Base-by-base conservation (phyloP, 1,140 invertebrate genomes). In the Stegodyphus dumicola region DNA sequence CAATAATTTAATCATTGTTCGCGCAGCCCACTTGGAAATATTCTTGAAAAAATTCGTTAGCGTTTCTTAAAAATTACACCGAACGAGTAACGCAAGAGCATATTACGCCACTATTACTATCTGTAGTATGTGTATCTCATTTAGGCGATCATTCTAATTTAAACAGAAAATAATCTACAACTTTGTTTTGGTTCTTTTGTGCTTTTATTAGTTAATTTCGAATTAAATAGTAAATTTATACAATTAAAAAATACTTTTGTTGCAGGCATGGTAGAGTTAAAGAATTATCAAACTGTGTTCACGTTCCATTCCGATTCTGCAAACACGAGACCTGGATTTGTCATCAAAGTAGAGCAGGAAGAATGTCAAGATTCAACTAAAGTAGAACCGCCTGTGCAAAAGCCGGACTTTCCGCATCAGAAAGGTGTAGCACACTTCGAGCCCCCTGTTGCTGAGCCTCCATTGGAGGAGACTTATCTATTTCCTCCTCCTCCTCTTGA, bases 291-390 rank as follows among this genome's bases (percentile, higher is more conserved):
- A 51, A 86, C 84, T 0, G 78, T 85, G 48, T 73, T 89, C 15
- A 86, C 78, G 69, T 89, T 89, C 56, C 87, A 86, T 33, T 87
- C 88, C 11, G 88, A 89, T 86, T 69, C 80, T 0, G 81, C 84
- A 10, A 75, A 86, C 11, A 78, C 86, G 0, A 70, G 86, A 52
- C 75, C 85, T 1, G 89, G 89, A 52, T 89, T 89, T 53, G 64
- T 86, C 11, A 86, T 89, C 33, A 67, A 81, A 74, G 88, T 87
- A 9, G 79, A 88, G 48, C 89, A 89, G 53, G 70, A 89, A 2
- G 88, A 89, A 53, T 89, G 89, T 70, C 70, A 64, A 15, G 70
- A 65, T n/a, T 15, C 2, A 0, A 48, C 54, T 11, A 53, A 7
- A 15, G 13, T 6, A 7, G 51, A 54, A 18, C 54, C 73, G 1